phyloP scores from a whole-genome alignment of 2,113 vertebrate genomes.

The Cynocephalus volans region DNA sequence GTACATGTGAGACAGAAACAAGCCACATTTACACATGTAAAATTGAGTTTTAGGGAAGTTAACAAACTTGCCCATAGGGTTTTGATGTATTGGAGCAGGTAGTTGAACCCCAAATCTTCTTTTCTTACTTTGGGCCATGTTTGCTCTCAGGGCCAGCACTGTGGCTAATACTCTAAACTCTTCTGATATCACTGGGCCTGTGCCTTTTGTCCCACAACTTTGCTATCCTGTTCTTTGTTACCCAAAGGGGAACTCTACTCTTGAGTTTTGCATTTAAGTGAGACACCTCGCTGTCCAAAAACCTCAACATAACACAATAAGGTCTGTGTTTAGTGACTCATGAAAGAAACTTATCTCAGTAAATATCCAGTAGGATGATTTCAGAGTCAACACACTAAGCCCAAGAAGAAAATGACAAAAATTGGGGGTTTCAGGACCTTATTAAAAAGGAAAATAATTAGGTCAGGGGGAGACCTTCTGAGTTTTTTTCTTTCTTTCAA shows the following conservation, averaged over 20 bases:
- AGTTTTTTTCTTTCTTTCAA: not conserved
- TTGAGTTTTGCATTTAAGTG: not conserved
- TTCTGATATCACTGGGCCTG: rapidly evolving
- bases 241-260: not conserved
- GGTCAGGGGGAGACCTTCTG: not conserved
- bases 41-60: not conserved
- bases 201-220: not conserved
- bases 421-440: not conserved
- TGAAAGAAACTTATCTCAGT: not conserved
- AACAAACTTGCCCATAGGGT: not conserved
- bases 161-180: not conserved
- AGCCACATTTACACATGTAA: not conserved
- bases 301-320: not conserved
- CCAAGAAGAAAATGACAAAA: not conserved
- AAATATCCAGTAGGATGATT: not conserved
- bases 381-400: not conserved
- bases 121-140: not conserved
- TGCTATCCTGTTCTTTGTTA: not conserved
- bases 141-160: not conserved
- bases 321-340: not conserved
- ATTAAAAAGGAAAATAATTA: not conserved
- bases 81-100: not conserved
- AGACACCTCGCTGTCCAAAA: not conserved
- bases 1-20: not conserved
- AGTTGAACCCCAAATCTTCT: not conserved